Evolutionary conservation across 2,113 vertebrate species (phyloP), one percentile per base, ranked within the genome.

Genomic region (Nannospalax galili): DNA sequence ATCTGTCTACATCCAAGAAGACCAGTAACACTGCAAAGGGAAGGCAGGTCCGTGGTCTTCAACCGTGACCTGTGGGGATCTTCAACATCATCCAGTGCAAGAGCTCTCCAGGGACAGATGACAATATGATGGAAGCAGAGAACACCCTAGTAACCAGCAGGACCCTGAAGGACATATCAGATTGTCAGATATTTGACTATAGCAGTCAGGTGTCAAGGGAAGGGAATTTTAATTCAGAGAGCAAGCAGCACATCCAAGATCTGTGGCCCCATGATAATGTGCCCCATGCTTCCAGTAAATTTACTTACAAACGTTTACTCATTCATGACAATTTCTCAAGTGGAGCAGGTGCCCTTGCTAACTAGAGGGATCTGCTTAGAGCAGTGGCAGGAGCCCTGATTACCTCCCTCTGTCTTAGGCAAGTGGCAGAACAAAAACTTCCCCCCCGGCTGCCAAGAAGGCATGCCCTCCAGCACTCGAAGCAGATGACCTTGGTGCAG

Each of bases 41-140:
- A 94, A 48, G 40, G 56, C 9, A 35, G 12, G 20, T 28, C 3
- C 24, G 37, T 32, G 88, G 45, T n/a, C 77, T 14, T 80, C 52
- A 82, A 74, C 5, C 17, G 40, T 45, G 35, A 22, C 1, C 19
- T 35, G 64, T 56, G 10, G 58, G 26, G 10, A 14, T 40, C 20
- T 2, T 20, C 1, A 22, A 48, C 62, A 15, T 22, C 84, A n/a
- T 35, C 24, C 2, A 14, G 10, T 4, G 40, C 11, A 32, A 60
- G 48, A 20, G 35, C 22, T 0, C 28, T 3, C 24, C 1, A 7
- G 1, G 35, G 32, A 80, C 26, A 73, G 2, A 1, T 58, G 8
- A 7, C 0, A 81, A 40, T 26, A 73, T n/a, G 42, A 9, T 16
- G 30, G 30, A 79, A 24, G 24, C 6, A 64, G 7, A 52, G 24